Base-by-base conservation (phyloP, 2,888 invertebrate species). In the Oscheius myriophilus region DNA sequence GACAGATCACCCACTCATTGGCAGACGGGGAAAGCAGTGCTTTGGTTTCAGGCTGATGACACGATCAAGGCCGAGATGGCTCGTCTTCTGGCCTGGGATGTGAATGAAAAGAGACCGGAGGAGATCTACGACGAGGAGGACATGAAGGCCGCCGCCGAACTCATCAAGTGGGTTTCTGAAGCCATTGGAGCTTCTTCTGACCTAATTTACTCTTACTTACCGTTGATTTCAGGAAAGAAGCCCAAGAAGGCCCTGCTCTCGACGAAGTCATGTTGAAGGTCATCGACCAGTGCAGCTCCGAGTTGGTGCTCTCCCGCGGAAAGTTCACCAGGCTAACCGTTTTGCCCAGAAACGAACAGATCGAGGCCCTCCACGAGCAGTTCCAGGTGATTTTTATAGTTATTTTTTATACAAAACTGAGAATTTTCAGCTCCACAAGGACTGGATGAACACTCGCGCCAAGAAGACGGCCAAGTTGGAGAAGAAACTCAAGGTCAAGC, bases 381-480 rank as follows among this genome's bases (percentile, higher is more conserved):
- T 82, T 84, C 70, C 78, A 82, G 62, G 79, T 84, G 59, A 11
- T 72, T 21, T 39, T n/a, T 21, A 23, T 62, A 16, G 12, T 43
- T 16, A 23, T 46, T n/a, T n/a, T n/a, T n/a, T n/a, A n/a, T n/a
- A n/a, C n/a, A n/a, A n/a, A n/a, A n/a, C n/a, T n/a, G n/a, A n/a
- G n/a, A n/a, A n/a, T n/a, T 33, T 33, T 3, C 41, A 87, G 87
- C 92, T 93, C 87, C 96, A 97, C 88, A 91, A 96, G 76, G 91
- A 91, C 70, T 96, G 96, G 88, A 98, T 99, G 97, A 93, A 94
- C 0, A 92, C 92, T 78, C 95, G 97, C 88, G 96, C 97, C 0
- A 97, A 96, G 88, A 91, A 92, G 69, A 96, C 97, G 61, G 94
- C 94, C 0, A 98, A 96, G 89, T 92, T 96, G 90, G 98, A 99